Evolutionary conservation across 2,888 invertebrate species (phyloP).

Genomic region (Epistrophe grossulariae): DNA sequence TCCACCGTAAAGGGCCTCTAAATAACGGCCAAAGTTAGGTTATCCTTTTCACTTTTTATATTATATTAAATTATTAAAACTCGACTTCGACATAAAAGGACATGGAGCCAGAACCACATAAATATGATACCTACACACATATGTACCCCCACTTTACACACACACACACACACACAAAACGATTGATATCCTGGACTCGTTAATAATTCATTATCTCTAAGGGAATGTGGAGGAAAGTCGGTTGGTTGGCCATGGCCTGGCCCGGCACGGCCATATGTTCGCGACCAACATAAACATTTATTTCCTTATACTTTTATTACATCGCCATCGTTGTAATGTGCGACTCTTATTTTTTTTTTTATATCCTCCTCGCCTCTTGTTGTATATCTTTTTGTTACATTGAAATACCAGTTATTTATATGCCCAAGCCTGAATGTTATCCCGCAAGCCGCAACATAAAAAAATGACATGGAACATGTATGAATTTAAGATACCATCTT

Average conservation of each 20-base stretch:
- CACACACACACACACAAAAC: slow-evolving; percentile 43
- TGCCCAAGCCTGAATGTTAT: slow-evolving; percentile 39
- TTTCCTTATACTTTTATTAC: slow-evolving; percentile 41
- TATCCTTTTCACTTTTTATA: slow-evolving; percentile 43
- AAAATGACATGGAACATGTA: slow-evolving; percentile 56
- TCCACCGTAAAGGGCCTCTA: slow-evolving; percentile 6
- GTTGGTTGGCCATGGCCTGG: slow-evolving; percentile 11
- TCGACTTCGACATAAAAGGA: slow-evolving; percentile 53
- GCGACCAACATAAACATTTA: slow-evolving; percentile 58
- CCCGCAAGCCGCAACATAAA: slow-evolving; percentile 33
- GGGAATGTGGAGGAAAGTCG: slow-evolving; percentile 46
- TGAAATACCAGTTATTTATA: slow-evolving; percentile 64
- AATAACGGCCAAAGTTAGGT: slow-evolving; percentile 32
- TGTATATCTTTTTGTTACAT: slow-evolving; percentile 41
- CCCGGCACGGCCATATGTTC: slow-evolving; percentile 41
- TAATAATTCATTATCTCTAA: slow-evolving; percentile 66
- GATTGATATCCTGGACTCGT: slow-evolving; percentile 68
- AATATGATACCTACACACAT: slow-evolving; percentile 53
- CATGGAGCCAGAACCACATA: slow-evolving; percentile 21
- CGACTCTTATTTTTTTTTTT: slow-evolving; percentile 30
- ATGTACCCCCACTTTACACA: background rate
- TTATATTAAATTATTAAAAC: slow-evolving; percentile 69
- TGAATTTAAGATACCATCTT: slow-evolving; percentile 54
- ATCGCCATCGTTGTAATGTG: slow-evolving; percentile 27
- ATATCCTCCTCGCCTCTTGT: slow-evolving; percentile 38